phyloP scores from a whole-genome alignment of 2,797 vertebrate genomes.

The Brachymystax lenok region DNA sequence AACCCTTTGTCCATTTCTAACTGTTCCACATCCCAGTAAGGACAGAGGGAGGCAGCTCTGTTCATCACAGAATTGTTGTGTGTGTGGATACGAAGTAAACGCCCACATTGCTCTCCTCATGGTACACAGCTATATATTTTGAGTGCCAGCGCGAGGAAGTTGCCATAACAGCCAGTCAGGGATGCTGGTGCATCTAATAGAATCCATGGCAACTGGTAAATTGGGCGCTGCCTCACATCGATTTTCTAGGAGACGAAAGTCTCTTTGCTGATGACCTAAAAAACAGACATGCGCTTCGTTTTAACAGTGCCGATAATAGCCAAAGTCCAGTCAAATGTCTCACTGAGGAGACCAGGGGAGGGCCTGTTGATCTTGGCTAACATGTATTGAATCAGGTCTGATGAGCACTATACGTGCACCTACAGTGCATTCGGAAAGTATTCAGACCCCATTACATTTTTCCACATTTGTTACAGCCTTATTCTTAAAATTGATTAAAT shows the following conservation, averaged over 20 bases:
- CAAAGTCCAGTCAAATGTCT: background rate
- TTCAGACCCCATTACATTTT: no score
- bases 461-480: no score
- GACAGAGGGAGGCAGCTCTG: slow-evolving; percentile 14
- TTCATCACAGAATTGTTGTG: slow-evolving; percentile 10
- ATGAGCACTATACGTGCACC: background rate
- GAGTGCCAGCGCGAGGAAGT: slow-evolving; percentile 17
- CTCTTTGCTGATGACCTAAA: background rate
- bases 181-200: slow-evolving; percentile 45
- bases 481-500: no score
- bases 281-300: background rate
- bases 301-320: background rate
- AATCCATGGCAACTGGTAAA: slow-evolving; percentile 47
- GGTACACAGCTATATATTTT: slow-evolving; percentile 22
- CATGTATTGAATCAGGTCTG: background rate
- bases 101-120: background rate
- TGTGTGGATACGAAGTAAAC: background rate
- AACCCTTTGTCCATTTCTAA: slow-evolving; percentile 41
- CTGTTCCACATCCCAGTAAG: slow-evolving; percentile 16
- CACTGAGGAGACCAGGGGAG: background rate
- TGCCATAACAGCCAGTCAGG: slow-evolving; percentile 45
- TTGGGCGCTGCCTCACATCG: slow-evolving; percentile 11
- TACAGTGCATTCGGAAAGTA: no score
- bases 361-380: background rate
- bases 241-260: background rate